Percentiles rank a stretch among this genome's conserved stretches.
These are phyloP conservation scores for Lithosia quadra DNA, from an alignment of 2,888 invertebrate genomes.

Conservation along the genomic window DNA sequence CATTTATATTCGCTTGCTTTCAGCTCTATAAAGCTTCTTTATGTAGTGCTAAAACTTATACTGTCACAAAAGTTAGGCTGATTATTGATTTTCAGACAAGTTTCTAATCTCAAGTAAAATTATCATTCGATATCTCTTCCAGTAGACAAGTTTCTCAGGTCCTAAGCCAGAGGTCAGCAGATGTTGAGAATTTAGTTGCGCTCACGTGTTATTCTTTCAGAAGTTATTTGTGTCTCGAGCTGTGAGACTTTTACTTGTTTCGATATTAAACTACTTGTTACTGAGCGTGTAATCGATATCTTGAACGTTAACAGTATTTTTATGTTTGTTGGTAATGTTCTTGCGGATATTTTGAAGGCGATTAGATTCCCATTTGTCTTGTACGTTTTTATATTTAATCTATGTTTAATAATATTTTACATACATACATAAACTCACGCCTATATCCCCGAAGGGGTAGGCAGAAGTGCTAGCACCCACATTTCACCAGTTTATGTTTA, in stretches of 20 bases:
- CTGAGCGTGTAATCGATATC: conserved; percentile 38
- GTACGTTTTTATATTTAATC: neutral
- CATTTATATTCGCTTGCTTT: neutral
- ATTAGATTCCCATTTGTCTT: neutral
- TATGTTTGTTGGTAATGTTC: conserved; percentile 7
- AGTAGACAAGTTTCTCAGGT: conserved; percentile 39
- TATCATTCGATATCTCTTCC: conserved; percentile 39
- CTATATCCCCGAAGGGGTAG: no score
- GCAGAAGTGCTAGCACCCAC: no score
- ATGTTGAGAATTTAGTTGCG: conserved; percentile 77
- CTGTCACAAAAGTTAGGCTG: neutral
- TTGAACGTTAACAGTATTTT: conserved; percentile 12
- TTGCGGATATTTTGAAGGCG: neutral
- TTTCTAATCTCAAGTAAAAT: neutral
- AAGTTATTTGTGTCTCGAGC: conserved; percentile 71
- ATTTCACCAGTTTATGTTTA: no score
- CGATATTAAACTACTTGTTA: conserved; percentile 46
- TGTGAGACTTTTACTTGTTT: conserved; percentile 41
- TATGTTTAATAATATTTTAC: neutral
- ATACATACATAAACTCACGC: no score
- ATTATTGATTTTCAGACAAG: neutral
- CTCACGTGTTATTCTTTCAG: conserved; percentile 75
- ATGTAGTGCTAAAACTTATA: no score
- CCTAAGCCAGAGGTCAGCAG: conserved; percentile 64
- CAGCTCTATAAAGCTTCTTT: neutral